Evolutionary conservation across 1,140 invertebrate genomes (phyloP), one percentile per base, ranked within the genome.

Genomic region (Homalodisca vitripennis): DNA sequence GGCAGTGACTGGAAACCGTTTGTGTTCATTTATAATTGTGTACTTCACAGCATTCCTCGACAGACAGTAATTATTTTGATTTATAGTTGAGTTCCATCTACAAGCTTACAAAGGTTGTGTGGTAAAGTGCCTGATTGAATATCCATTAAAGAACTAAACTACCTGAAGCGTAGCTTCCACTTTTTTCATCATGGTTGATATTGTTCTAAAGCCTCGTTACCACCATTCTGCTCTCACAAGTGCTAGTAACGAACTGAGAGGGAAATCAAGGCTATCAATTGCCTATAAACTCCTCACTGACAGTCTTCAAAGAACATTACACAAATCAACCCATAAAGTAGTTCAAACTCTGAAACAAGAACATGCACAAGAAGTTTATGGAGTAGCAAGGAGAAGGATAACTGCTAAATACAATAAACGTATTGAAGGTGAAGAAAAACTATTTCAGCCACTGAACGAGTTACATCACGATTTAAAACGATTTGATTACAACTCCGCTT

Each of bases 391-490:
- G n/a, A n/a, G n/a, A n/a, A n/a, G n/a, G n/a, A n/a, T n/a, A n/a
- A n/a, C n/a, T n/a, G n/a, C n/a, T n/a, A n/a, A n/a, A n/a, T n/a
- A n/a, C n/a, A n/a, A n/a, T n/a, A n/a, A n/a, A n/a, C n/a, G n/a
- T n/a, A n/a, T 81, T 2, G 78, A 81, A 22, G 83, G 86, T 73
- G 82, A 83, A 20, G 84, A 81, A 64, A 81, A 81, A 66, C 81
- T 87, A 67, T 74, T 81, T 27, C 78, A 84, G 73, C 85, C 86
- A 24, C 73, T 88, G 27, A 77, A 82, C 48, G 78, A 79, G 66
- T 77, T 89, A 27, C 88, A 84, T 73, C 75, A 80, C 62, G 87
- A 89, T 48, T 77, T 91, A 65, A 85, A 83, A 67, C 82, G 81
- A 69, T 88, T 87, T 74, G 85, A 88, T 71, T 78, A 84, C 74